These are phyloP conservation scores for Anableps anableps DNA, from an alignment of 2,797 vertebrate genomes.

Conservation along the genomic window DNA sequence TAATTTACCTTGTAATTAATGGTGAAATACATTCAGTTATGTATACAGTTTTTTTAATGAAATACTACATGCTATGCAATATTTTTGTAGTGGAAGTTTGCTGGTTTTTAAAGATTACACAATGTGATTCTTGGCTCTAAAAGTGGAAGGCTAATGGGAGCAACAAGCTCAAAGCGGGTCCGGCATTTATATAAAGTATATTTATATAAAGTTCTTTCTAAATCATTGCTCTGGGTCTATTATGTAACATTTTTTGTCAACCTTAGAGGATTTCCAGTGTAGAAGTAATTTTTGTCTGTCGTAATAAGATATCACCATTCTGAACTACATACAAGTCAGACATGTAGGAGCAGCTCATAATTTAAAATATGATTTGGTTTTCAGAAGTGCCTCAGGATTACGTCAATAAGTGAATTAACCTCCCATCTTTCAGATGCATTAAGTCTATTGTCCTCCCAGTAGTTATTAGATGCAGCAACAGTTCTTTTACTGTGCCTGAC, in stretches of 20 bases:
- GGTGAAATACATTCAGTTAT: no score
- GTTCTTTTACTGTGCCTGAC: background rate
- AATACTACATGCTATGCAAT: background rate
- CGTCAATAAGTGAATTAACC: background rate
- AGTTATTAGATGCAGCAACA: background rate
- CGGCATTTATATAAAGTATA: background rate
- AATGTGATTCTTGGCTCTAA: background rate
- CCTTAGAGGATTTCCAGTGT: background rate
- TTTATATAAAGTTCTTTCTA: background rate
- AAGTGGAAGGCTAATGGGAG: background rate
- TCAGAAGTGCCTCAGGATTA: background rate
- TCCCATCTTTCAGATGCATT: background rate
- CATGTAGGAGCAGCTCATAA: background rate
- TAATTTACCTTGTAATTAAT: background rate
- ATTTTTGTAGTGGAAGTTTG: background rate
- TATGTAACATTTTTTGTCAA: background rate
- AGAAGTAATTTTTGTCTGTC: background rate
- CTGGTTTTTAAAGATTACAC: background rate
- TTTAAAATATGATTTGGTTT: background rate
- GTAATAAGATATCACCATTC: background rate
- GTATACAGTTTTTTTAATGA: background rate
- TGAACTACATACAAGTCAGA: background rate
- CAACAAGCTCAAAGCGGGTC: conserved; percentile 6
- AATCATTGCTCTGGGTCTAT: background rate
- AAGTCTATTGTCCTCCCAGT: background rate